Evolutionary conservation across 2,113 vertebrate genomes (phyloP), one percentile per base, ranked within the genome.

Genomic region (Bostrychus sinensis): DNA sequence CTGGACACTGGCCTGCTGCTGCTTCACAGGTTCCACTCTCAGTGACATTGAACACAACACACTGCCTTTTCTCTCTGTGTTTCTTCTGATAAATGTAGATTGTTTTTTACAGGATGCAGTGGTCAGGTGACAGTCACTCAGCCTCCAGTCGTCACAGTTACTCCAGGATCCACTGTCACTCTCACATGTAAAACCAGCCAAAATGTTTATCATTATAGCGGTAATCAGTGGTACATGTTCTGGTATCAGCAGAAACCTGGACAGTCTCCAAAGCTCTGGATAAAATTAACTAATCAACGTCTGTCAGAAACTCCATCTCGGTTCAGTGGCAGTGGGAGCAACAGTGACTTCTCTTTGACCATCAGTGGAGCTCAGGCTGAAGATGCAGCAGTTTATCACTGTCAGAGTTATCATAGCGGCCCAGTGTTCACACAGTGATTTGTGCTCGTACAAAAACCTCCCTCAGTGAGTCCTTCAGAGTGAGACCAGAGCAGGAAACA

Each of bases 161-260:
- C 76, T 85, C 66, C 80, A 65, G 80, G 25, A 51, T 51, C 48
- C 16, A 51, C 48, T 28, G 48, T 51, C 26, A 17, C 25, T n/a
- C 48, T 51, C 25, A 30, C 25, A 51, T 90, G 84, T 51, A 9
- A 51, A 28, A 30, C 14, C n/a, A 51, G 10, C 25, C 16, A 0
- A 30, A 23, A 28, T 51, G 62, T 75, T 67, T 34, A 1, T 0
- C 2, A 6, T 0, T 0, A 25, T 3, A 28, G 11, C n/a, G n/a
- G n/a, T 64, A 71, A 1, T 39, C n/a, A n/a, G 63, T 64, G 13
- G 42, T 66, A 23, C 85, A 12, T 32, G 25, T 0, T 0, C 73
- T 87, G 83, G 83, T 88, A 88, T 58, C 80, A 83, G 16, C 81
- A 85, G 66, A 91, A 87, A 85, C 53, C 77, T 32, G 88, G 77